Conservation (phyloP, 2,888 invertebrate species). For the Neuroscelio doddi region DNA sequence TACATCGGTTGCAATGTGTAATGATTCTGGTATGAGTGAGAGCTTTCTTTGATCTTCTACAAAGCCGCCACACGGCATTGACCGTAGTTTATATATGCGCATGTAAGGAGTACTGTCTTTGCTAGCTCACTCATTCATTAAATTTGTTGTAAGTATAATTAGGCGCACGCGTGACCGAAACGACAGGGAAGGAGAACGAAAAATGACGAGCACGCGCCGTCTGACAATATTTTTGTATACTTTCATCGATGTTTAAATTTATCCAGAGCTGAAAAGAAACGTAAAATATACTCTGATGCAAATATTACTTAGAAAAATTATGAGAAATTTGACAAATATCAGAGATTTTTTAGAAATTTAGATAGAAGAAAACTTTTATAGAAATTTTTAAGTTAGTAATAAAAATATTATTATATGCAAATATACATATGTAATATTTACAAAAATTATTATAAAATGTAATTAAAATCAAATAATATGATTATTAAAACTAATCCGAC, state of each 20-base stretch:
- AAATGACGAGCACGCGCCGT: conserved; percentile 34
- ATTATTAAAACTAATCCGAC: too few species aligned
- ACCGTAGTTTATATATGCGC: conserved; percentile 69
- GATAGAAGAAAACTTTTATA: too few species aligned
- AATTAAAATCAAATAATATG: too few species aligned
- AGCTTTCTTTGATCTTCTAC: conserved; percentile 66
- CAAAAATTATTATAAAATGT: too few species aligned
- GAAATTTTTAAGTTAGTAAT: too few species aligned
- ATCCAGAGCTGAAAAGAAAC: conserved; percentile 4
- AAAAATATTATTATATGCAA: too few species aligned
- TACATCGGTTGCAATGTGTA: conserved; percentile 36
- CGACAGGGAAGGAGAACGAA: background rate
- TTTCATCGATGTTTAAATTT: conserved; percentile 26
- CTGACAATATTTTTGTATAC: conserved; percentile 40
- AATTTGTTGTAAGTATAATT: conserved; percentile 70
- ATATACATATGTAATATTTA: too few species aligned
- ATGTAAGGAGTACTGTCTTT: conserved; percentile 68
- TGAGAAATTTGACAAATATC: too few species aligned
- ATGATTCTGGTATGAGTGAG: conserved; percentile 50
- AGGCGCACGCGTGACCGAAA: conserved; percentile 56
- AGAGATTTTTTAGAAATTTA: too few species aligned
- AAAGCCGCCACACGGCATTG: conserved; percentile 71
- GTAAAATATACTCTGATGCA: too few species aligned
- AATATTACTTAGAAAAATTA: too few species aligned
- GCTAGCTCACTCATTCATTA: conserved; percentile 70